Evolutionary conservation across 2,113 vertebrate genomes (phyloP), one percentile per base, ranked within the genome.

Genomic region (Artemisiospiza belli): DNA sequence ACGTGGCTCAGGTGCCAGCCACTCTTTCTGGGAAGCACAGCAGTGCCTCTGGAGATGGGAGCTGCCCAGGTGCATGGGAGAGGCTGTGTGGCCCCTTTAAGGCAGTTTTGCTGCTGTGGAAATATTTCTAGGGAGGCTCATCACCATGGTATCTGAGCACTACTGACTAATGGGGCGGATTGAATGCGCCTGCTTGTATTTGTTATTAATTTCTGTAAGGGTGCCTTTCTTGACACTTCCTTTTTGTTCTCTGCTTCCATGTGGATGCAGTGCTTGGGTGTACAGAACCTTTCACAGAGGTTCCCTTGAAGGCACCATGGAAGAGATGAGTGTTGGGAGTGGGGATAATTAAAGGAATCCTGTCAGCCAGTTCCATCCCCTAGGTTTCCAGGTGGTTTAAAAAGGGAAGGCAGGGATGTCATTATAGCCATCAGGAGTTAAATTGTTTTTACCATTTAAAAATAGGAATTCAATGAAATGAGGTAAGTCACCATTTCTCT

Each of bases 91-190:
- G 94, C 44, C 69, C 69, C 91, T 95, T 96, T 92, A 96, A 96
- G 95, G 78, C 46, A 64, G 68, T 86, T 84, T 81, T 90, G 72
- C 82, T 69, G 87, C 91, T 66, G 81, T 55, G 78, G 75, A 76
- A 92, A 51, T 92, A 95, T 96, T 92, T 94, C 83, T 72, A 86
- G 91, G 90, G 82, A 80, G 23, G 62, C 89, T 94, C 92, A 96
- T 96, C 95, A 95, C 96, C 87, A 96, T 94, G 94, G 95, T 94
- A 95, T 96, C 96, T 91, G 93, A 96, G 78, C 83, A 55, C 81
- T 51, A 85, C 92, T 79, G 87, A 92, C 79, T 92, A 94, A 87
- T 94, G 87, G 91, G 84, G 83, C 13, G 4, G 94, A 46, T 8
- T 73, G 78, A 96, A 89, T 12, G 80, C 1, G 80, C 88, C 77